Base-by-base conservation (phyloP, 2,113 vertebrate genomes). In the Tiliqua scincoides region DNA sequence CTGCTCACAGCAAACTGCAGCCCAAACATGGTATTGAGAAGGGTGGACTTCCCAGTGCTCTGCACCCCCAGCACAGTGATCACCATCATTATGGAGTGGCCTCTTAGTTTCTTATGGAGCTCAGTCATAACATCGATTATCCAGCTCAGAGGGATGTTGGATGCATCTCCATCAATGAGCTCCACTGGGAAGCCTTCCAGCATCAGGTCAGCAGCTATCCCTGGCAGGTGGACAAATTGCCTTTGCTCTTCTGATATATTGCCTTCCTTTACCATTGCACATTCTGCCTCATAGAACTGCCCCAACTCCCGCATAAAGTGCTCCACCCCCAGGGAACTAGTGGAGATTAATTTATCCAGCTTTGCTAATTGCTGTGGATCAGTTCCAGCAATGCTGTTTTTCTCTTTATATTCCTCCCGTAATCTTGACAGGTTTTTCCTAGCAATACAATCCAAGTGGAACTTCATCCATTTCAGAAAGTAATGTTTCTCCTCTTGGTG, bases 311-410 rank as follows among this genome's bases (percentile, higher is more conserved):
- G 76, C 40, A 90, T 76, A 74, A 97, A 97, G 91, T 97, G 97
- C 87, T 97, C 97, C 54, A 90, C 94, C 2, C 97, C 96, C 75
- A 98, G 89, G 73, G 96, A 96, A 87, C 95, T 95, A 25, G 91
- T 93, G 37, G 88, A 91, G 74, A 83, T 83, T 20, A 30, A 61
- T 73, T 88, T 61, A 48, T 88, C 89, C 57, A 90, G 67, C 59
- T 79, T 32, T 20, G n/a, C 68, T 21, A 83, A 32, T 27, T 72
- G 48, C 25, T 15, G 11, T 37, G 52, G 32, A 30, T 83, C 67
- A 40, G 59, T 57, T 37, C 25, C 23, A 2, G 54, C 25, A 23
- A 6, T 40, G n/a, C 59, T 71, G 25, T 23, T 82, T 35, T 27
- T 76, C 17, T 72, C 65, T 63, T 88, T 88, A 62, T 90, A 90